Percentiles rank a stretch among this genome's conserved stretches.
Evolutionary conservation across 1,140 invertebrate species (phyloP).

Genomic region (Drosophila aff.): DNA sequence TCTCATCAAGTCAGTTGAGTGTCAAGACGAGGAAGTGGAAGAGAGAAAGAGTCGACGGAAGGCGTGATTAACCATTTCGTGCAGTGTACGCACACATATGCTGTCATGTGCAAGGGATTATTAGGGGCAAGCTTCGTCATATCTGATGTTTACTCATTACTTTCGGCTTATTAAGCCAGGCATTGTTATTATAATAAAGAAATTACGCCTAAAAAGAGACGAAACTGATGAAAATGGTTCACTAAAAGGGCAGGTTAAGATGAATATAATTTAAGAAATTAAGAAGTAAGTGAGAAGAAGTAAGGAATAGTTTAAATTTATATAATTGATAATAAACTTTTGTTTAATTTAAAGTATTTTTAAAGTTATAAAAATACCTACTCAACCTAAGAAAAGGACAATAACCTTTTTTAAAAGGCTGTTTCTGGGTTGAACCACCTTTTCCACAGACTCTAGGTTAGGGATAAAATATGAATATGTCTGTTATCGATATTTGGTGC

Average conservation of each 20-base stretch:
- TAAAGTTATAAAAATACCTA: no score
- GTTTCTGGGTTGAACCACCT: no score
- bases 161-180: conserved; percentile 35
- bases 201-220: neutral
- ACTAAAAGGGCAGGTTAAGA: neutral
- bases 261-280: neutral
- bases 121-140: conserved; percentile 7
- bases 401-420: no score
- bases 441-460: no score
- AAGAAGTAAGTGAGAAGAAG: neutral
- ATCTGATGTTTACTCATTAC: conserved; percentile 58
- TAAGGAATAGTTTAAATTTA: neutral
- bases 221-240: neutral
- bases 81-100: conserved; percentile 22
- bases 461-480: no score
- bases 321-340: no score
- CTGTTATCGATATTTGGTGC: no score
- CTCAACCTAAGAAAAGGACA: no score
- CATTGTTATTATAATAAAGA: conserved; percentile 25
- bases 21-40: conserved; percentile 7
- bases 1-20: conserved; percentile 50
- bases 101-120: conserved; percentile 40
- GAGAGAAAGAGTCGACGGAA: no score
- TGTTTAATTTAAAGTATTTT: no score
- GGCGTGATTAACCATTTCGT: conserved; percentile 14